phyloP scores from a whole-genome alignment of 2,113 vertebrate genomes.

The Leptobrachium ailaonicum region DNA sequence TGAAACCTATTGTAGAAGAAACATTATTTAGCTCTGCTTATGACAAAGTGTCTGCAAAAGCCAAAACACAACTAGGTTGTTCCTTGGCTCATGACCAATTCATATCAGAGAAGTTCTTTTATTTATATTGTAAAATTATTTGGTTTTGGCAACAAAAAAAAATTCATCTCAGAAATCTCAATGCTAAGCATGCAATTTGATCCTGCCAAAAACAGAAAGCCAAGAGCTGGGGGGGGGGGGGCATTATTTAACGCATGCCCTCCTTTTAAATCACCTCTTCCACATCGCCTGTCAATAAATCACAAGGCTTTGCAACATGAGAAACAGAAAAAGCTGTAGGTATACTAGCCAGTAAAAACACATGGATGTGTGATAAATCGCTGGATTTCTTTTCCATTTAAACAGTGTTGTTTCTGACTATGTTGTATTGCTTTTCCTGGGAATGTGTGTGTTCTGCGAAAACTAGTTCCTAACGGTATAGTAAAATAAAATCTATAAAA shows the following conservation, averaged over 20 bases:
- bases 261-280: background rate
- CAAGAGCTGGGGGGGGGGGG: conserved; percentile 12
- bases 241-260: conserved; percentile 41
- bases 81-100: conserved; percentile 4
- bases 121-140: conserved; percentile 26
- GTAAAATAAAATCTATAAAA: too few relatives aligned
- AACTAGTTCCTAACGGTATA: too few relatives aligned
- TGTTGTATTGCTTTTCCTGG: too few relatives aligned
- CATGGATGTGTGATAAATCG: too few relatives aligned
- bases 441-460: too few relatives aligned
- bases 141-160: conserved; percentile 4
- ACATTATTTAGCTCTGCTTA: background rate
- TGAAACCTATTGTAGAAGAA: too few relatives aligned
- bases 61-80: background rate
- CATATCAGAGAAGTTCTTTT: conserved; percentile 13
- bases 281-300: too few relatives aligned
- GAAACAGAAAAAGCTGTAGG: too few relatives aligned
- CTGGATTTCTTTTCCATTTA: too few relatives aligned
- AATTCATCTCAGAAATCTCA: conserved; percentile 17
- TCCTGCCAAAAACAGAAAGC: conserved; percentile 33
- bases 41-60: background rate
- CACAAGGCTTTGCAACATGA: too few relatives aligned
- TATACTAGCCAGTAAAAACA: too few relatives aligned
- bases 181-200: background rate
- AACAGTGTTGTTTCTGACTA: too few relatives aligned